Conservation (phyloP, 2,888 invertebrate species). For the Philereme transversata region DNA sequence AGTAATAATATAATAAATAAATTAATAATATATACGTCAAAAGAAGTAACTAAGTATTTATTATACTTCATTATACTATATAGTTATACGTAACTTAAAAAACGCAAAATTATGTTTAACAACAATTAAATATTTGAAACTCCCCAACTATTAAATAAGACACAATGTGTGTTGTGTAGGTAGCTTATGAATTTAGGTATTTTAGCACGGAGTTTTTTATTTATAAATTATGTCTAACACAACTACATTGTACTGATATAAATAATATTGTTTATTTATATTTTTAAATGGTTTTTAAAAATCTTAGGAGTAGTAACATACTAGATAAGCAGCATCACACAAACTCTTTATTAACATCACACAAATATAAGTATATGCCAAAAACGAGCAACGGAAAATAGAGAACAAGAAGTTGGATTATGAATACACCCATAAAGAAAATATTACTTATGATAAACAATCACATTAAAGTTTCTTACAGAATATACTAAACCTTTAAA, state of each 20-base stretch:
- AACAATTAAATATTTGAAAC: constrained; percentile 4
- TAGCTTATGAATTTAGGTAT: constrained; percentile 7
- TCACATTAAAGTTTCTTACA: neutral
- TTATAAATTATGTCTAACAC: no score
- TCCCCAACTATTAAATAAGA: constrained; percentile 26
- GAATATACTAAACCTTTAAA: neutral
- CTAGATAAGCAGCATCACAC: neutral
- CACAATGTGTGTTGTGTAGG: constrained; percentile 20
- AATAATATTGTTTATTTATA: neutral
- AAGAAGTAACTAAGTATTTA: neutral
- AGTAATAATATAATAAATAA: no score
- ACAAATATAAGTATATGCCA: neutral
- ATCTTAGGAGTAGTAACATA: no score
- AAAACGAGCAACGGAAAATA: neutral
- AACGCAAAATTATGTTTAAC: neutral
- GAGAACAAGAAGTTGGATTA: neutral
- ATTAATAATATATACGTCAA: neutral
- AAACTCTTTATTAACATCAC: neutral
- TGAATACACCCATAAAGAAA: neutral
- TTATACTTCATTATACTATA: neutral
- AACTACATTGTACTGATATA: neutral
- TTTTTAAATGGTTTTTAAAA: neutral
- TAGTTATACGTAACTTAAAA: neutral
- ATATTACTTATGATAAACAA: neutral
- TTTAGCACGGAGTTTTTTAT: neutral